Evolutionary conservation across 2,888 invertebrate genomes (phyloP), one percentile per base, ranked within the genome.

Genomic region (Chrysolina americana): DNA sequence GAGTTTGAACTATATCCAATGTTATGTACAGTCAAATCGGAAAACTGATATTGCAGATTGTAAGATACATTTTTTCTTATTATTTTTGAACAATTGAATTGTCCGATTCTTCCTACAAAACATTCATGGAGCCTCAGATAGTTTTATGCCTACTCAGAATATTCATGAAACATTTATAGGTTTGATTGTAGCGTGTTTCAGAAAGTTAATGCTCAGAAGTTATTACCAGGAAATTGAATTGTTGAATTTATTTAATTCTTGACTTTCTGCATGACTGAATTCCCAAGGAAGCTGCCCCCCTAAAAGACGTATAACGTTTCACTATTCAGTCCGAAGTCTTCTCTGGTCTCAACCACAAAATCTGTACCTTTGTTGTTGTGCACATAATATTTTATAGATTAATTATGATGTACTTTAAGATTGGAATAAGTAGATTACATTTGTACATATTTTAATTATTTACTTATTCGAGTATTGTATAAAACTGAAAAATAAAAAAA

Each of bases 371-470:
- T 13, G 19, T 11, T 13, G 19, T 56, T 21, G 56, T 56, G 56
- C 56, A 56, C 56, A 56, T 56, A 56, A 19, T 56, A 56, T 56
- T 56, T 56, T 56, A 56, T 56, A 53, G 19, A 48, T 48, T 48
- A 21, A 53, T 53, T 23, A 11, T n/a, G 23, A 9, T 59, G 23
- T 59, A 59, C 28, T 13, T 28, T 59, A 56, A 56, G 23, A 47
- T 56, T 59, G 15, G 23, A 15, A 59, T 63, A 41, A 47, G 41
- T 70, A 70, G 64, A 64, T 17, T 70, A 70, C 36, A 19, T 36
- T 70, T 70, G 70, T 70, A 70, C n/a, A 70, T 64, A 70, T 69
- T 69, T 50, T 56, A 23, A 41, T 64, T 70, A 70, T 50, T 69
- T 64, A 70, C 70, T 64, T 70, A 70, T 59, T 68, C 59, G 59